These are phyloP conservation scores for Synergus japonicus DNA, from an alignment of 2,888 invertebrate genomes.

Conservation along the genomic window DNA sequence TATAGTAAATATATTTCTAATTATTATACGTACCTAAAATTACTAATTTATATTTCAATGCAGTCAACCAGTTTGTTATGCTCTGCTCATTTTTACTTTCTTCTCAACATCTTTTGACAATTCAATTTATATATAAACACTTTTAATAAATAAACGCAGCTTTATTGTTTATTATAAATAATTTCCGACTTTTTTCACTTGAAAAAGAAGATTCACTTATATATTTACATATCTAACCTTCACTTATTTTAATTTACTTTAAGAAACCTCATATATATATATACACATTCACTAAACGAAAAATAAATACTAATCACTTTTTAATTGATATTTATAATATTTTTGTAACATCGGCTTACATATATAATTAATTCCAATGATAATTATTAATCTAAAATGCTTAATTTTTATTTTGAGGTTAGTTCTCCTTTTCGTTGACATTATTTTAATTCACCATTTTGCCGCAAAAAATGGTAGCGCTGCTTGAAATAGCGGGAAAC, in stretches of 20 bases:
- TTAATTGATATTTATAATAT: not conserved
- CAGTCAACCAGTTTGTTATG: not conserved
- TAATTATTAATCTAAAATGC: not conserved
- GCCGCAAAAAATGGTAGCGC: not conserved
- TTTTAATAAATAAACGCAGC: not conserved
- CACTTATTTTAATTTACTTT: not conserved
- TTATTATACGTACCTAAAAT: slow-evolving; percentile 1
- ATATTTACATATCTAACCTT: not conserved
- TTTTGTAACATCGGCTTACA: not conserved
- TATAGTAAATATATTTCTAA: not conserved
- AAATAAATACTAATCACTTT: not conserved
- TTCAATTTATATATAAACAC: not conserved
- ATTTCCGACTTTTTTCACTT: not conserved
- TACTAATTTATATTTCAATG: not conserved
- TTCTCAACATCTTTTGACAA: not conserved
- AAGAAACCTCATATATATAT: not conserved
- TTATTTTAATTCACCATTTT: not conserved
- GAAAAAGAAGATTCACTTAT: not conserved
- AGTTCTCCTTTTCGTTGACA: not conserved
- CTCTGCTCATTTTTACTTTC: not conserved
- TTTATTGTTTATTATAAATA: not conserved
- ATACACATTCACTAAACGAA: not conserved
- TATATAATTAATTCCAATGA: not conserved
- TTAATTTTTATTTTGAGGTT: slow-evolving; percentile 4
- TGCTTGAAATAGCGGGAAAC: not conserved